Conservation (phyloP, 2,113 vertebrate genomes). For the Charina bottae region DNA sequence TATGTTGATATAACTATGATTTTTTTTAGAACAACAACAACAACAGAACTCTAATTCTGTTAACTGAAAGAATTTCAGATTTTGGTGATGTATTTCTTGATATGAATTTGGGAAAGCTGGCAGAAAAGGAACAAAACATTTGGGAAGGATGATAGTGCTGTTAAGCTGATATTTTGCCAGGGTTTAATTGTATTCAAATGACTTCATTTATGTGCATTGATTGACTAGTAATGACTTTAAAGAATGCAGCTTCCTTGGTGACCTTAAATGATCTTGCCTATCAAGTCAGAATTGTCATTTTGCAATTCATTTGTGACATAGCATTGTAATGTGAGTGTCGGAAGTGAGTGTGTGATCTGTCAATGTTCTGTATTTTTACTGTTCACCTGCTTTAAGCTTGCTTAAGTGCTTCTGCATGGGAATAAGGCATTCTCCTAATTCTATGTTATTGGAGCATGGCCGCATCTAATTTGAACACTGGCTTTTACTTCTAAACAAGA, state of each 20-base stretch:
- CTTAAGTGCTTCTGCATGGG: conserved; percentile 5
- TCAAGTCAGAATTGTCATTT: conserved; percentile 24
- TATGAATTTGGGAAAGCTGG: background rate
- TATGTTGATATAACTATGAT: conserved; percentile 9
- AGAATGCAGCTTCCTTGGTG: background rate
- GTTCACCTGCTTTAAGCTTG: conserved; percentile 14
- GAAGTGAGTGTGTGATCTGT: conserved; percentile 18
- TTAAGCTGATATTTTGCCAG: background rate
- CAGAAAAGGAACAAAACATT: conserved; percentile 13
- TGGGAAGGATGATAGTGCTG: background rate
- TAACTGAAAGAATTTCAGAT: background rate
- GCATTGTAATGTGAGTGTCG: conserved; percentile 3
- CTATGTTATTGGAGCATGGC: conserved; percentile 12
- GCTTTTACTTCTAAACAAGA: conserved; percentile 24
- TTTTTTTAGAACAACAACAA: conserved; percentile 12
- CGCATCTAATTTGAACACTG: conserved; percentile 29
- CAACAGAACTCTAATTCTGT: conserved; percentile 24
- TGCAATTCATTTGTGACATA: background rate
- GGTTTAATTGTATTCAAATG: background rate
- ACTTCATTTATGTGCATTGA: background rate
- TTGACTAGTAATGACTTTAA: background rate
- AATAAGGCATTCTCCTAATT: conserved; percentile 13
- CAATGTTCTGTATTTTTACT: conserved; percentile 2
- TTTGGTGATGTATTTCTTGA: conserved; percentile 21
- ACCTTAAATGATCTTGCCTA: background rate